A percentile compares a stretch with the other conserved stretches of the same genome.
phyloP scores from a whole-genome alignment of 2,113 vertebrate species.

The Nibea albiflora region DNA sequence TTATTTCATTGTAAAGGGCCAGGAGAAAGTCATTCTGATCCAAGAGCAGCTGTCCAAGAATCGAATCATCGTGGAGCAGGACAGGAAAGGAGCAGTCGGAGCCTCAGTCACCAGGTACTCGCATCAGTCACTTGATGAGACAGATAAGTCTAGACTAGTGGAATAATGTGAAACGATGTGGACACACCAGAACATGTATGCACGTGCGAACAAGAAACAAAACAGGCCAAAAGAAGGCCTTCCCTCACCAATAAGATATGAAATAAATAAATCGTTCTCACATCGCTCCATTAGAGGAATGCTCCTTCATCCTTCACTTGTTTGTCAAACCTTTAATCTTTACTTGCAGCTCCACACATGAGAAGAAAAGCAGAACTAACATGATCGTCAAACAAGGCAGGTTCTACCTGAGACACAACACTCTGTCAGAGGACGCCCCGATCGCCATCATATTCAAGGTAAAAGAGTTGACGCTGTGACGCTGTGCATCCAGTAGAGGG shows the following conservation, averaged over 20 bases:
- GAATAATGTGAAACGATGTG: no score
- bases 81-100: conserved; percentile 95
- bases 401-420: conserved; percentile 97
- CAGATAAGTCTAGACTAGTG: no score
- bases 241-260: no score
- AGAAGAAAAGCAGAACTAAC: conserved; percentile 99
- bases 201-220: no score
- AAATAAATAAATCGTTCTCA: not conserved
- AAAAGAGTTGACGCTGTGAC: not conserved
- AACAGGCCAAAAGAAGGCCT: no score
- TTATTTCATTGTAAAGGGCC: conserved; percentile 98
- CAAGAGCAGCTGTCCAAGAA: conserved; percentile 99
- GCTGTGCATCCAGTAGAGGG: conserved; percentile 57
- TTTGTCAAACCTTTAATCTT: not conserved
- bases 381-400: conserved; percentile 95
- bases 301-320: not conserved
- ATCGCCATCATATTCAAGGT: conserved; percentile 99
- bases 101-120: conserved; percentile 97
- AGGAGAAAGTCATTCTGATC: conserved; percentile 98
- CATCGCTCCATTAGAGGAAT: not conserved
- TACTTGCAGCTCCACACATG: conserved; percentile 92
- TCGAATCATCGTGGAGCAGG: conserved; percentile 98
- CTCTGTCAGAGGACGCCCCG: conserved; percentile 96
- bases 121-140: no score
- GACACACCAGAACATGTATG: no score